Percentiles rank a stretch among this genome's conserved stretches.
These are phyloP conservation scores for Macrobrachium nipponense DNA, from an alignment of 1,140 invertebrate species.

Conservation along the genomic window DNA sequence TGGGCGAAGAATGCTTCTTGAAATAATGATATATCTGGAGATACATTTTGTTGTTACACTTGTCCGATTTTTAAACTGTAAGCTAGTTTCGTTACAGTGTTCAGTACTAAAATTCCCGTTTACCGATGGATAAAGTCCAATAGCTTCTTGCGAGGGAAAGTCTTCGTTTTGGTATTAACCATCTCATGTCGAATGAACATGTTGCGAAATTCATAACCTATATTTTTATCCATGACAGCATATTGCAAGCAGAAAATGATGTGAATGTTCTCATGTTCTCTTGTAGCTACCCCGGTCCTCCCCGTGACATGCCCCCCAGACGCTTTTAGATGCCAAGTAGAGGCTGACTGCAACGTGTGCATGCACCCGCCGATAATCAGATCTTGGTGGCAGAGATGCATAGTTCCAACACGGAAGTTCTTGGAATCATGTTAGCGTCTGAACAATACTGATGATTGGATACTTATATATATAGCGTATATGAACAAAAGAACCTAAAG, in stretches of 20 bases:
- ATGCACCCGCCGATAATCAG: constrained; percentile 57
- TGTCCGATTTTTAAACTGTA: too few relatives aligned
- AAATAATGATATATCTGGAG: background rate
- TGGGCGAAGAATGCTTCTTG: background rate
- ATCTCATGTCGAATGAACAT: constrained; percentile 10
- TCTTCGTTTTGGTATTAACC: background rate
- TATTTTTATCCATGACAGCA: constrained; percentile 36
- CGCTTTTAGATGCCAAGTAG: constrained; percentile 63
- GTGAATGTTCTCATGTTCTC: constrained; percentile 63
- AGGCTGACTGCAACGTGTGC: constrained; percentile 58
- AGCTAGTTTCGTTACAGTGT: too few relatives aligned
- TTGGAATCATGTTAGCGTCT: constrained; percentile 38
- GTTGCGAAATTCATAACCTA: constrained; percentile 33
- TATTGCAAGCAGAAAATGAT: constrained; percentile 53
- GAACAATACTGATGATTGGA: constrained; percentile 51
- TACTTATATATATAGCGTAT: background rate
- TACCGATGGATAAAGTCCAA: too few relatives aligned
- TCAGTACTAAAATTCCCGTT: too few relatives aligned
- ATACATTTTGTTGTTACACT: background rate
- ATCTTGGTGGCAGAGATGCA: constrained; percentile 53
- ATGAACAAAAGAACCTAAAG: constrained; percentile 10
- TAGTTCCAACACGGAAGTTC: background rate
- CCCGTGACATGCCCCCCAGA: constrained; percentile 63
- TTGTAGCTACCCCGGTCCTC: constrained; percentile 64
- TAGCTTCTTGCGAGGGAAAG: too few relatives aligned